Evolutionary conservation across 2,888 invertebrate species (phyloP).

Genomic region (Romanomermis culicivorax): DNA sequence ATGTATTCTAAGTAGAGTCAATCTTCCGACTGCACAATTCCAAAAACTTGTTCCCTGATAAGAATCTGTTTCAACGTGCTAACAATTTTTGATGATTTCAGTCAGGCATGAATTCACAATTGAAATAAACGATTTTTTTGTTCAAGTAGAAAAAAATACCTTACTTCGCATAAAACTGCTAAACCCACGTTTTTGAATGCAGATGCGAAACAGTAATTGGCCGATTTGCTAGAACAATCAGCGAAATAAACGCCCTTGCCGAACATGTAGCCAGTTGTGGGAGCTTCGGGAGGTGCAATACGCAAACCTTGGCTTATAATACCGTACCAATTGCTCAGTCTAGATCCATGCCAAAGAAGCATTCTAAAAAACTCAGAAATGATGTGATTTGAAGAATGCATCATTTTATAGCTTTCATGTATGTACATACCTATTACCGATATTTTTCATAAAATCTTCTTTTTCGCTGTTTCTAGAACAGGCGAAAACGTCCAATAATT

Average conservation of each 20-base stretch:
- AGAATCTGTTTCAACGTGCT: too few relatives aligned
- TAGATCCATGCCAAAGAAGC: slow-evolving; percentile 36
- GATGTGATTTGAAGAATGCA: not conserved
- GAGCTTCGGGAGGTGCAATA: slow-evolving; percentile 37
- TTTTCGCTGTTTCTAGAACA: slow-evolving; percentile 29
- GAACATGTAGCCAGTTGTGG: slow-evolving; percentile 26
- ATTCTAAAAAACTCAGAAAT: slow-evolving; percentile 20
- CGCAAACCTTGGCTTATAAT: slow-evolving; percentile 35
- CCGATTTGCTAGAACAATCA: slow-evolving; percentile 36
- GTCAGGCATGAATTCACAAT: too few relatives aligned
- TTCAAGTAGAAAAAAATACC: too few relatives aligned
- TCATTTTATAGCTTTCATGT: not conserved
- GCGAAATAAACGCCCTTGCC: slow-evolving; percentile 38
- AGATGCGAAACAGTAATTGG: slow-evolving; percentile 35
- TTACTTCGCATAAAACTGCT: slow-evolving; percentile 33
- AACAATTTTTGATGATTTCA: too few relatives aligned
- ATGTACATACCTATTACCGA: slow-evolving; percentile 30
- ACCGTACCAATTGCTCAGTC: slow-evolving; percentile 35
- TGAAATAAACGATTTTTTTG: too few relatives aligned
- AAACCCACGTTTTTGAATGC: slow-evolving; percentile 30
- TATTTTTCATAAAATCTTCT: slow-evolving; percentile 24
- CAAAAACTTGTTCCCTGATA: too few relatives aligned
- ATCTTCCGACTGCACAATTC: too few relatives aligned
- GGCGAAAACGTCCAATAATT: slow-evolving; percentile 31
- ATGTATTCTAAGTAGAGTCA: too few relatives aligned